A percentile compares a stretch with the other conserved stretches of the same genome.
phyloP scores from a whole-genome alignment of 2,797 vertebrate species.

The Sylvia borin region DNA sequence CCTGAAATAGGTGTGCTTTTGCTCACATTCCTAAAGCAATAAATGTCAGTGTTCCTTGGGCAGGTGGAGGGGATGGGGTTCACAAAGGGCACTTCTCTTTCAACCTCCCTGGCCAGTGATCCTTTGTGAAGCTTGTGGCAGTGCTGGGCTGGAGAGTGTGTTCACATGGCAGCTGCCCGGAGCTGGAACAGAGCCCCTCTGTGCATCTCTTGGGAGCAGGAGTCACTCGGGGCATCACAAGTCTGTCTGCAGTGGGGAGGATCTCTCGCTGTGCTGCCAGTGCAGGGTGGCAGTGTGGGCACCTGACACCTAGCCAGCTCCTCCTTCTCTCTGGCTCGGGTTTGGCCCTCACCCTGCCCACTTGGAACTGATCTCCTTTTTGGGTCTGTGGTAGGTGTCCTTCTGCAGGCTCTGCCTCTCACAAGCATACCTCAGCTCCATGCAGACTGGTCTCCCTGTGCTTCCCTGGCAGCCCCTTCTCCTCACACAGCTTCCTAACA shows the following conservation, averaged over 20 bases:
- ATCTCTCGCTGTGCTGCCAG: not conserved
- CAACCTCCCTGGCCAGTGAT: not conserved
- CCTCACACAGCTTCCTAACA: not conserved
- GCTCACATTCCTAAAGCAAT: not conserved
- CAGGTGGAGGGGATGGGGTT: not conserved
- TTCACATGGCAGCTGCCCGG: not conserved
- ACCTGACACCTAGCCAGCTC: not conserved
- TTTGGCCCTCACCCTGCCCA: not conserved
- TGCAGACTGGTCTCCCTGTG: not conserved
- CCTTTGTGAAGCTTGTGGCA: not conserved
- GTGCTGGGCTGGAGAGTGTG: not conserved
- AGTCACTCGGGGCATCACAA: not conserved
- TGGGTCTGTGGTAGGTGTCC: not conserved
- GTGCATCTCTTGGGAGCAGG: not conserved
- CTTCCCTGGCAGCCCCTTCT: not conserved
- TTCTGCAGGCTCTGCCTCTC: not conserved
- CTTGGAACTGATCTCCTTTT: not conserved
- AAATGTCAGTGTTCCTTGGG: not conserved
- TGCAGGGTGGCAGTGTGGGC: not conserved
- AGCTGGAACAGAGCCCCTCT: not conserved
- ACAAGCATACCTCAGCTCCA: not conserved
- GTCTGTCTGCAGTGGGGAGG: not conserved
- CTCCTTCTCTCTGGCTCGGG: not conserved
- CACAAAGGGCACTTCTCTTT: not conserved
- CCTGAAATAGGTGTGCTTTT: not conserved